These are phyloP conservation scores for Macrobrachium nipponense DNA, from an alignment of 1,140 invertebrate species.

Conservation along the genomic window DNA sequence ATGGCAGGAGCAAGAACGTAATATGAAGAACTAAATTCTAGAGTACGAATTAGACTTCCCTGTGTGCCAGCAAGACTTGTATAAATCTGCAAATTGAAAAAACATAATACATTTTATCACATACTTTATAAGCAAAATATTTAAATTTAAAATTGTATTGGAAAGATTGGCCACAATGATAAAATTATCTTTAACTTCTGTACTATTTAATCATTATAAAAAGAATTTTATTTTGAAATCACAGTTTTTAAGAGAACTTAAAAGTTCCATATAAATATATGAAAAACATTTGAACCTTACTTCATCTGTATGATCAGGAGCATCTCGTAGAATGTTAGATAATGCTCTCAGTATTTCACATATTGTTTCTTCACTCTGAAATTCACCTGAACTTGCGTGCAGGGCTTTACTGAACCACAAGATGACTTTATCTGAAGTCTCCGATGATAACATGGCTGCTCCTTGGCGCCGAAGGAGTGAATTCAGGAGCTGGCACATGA, in stretches of 20 bases:
- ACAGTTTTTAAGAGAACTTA: background rate
- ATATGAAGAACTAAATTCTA: constrained; percentile 19
- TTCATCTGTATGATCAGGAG: constrained; percentile 22
- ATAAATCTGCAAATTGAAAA: constrained; percentile 28
- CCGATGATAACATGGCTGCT: background rate
- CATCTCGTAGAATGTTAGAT: constrained; percentile 10
- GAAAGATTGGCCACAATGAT: background rate
- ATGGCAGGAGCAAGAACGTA: constrained; percentile 25
- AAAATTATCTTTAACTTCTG: too few species aligned
- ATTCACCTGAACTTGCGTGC: background rate
- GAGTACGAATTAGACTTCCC: background rate
- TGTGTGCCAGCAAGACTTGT: constrained; percentile 25
- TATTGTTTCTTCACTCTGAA: background rate
- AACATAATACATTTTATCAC: background rate
- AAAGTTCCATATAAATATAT: background rate
- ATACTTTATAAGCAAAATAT: background rate
- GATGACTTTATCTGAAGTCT: constrained; percentile 11
- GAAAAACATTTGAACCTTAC: background rate
- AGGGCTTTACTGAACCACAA: constrained; percentile 25
- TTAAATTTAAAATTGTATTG: background rate
- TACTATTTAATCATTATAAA: background rate
- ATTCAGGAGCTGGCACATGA: background rate
- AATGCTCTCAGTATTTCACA: constrained; percentile 14
- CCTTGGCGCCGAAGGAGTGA: constrained; percentile 18
- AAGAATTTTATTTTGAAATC: background rate